Percentiles rank a stretch among this genome's conserved stretches.
These are phyloP conservation scores for Sthenelais limicola DNA, from an alignment of 2,888 invertebrate genomes.

Conservation along the genomic window DNA sequence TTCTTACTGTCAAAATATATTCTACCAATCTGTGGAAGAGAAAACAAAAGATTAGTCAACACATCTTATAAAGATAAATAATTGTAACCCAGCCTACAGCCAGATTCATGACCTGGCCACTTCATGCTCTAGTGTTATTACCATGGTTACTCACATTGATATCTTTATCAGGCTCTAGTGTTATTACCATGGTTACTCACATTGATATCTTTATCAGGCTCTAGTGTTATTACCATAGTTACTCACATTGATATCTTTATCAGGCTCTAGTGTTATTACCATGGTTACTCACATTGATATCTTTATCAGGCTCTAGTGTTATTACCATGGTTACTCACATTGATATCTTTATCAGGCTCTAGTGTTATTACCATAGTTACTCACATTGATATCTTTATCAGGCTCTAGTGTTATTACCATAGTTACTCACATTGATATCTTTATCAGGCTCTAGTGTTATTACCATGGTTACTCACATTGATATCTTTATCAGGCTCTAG, in stretches of 20 bases:
- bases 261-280: neutral
- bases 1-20: conserved; percentile 81
- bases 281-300: neutral
- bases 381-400: neutral
- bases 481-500: neutral
- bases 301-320: neutral
- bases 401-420: neutral
- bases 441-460: neutral
- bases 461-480: neutral
- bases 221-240: conserved; percentile 12
- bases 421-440: neutral
- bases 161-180: conserved; percentile 13
- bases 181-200: conserved; percentile 36
- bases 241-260: neutral
- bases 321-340: neutral
- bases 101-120: too few relatives aligned
- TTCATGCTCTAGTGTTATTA: too few relatives aligned
- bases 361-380: neutral
- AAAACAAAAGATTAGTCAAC: conserved; percentile 46
- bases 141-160: neutral
- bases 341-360: neutral
- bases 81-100: too few relatives aligned
- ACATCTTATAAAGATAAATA: too few relatives aligned
- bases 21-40: conserved; percentile 77
- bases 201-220: conserved; percentile 58